These are phyloP conservation scores for Microtus californicus DNA, from an alignment of 2,797 vertebrate genomes.

Conservation along the genomic window DNA sequence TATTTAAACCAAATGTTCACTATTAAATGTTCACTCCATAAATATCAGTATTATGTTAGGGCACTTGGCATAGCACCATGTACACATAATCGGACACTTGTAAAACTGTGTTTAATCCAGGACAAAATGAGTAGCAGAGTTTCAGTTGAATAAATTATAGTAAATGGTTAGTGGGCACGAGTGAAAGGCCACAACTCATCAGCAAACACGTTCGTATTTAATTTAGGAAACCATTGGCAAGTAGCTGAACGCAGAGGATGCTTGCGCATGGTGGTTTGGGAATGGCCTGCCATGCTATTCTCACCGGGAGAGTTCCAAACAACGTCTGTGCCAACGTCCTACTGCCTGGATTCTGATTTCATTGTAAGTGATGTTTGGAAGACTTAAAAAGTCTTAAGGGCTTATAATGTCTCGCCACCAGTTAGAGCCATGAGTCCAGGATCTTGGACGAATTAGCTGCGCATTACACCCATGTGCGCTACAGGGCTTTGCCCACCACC, in stretches of 20 bases:
- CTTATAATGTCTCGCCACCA: background rate
- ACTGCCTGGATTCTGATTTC: background rate
- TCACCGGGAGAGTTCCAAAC: background rate
- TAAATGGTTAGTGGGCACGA: background rate
- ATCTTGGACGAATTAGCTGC: background rate
- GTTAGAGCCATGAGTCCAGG: background rate
- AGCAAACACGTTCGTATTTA: background rate
- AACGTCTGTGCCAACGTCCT: background rate
- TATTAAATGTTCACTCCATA: background rate
- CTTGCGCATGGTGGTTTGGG: background rate
- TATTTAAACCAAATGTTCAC: background rate
- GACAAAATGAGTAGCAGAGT: background rate
- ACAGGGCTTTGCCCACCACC: background rate
- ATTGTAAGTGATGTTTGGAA: background rate
- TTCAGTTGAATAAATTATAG: background rate
- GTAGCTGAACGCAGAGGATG: background rate
- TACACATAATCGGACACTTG: background rate
- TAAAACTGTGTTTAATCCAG: background rate
- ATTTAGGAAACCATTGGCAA: background rate
- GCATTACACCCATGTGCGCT: background rate
- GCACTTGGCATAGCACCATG: background rate
- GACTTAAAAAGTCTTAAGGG: too few species aligned
- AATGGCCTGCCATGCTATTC: background rate
- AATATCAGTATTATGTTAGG: background rate
- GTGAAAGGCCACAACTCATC: background rate